Evolutionary conservation across 2,113 vertebrate genomes (phyloP).

Genomic region (Otolemur garnettii): DNA sequence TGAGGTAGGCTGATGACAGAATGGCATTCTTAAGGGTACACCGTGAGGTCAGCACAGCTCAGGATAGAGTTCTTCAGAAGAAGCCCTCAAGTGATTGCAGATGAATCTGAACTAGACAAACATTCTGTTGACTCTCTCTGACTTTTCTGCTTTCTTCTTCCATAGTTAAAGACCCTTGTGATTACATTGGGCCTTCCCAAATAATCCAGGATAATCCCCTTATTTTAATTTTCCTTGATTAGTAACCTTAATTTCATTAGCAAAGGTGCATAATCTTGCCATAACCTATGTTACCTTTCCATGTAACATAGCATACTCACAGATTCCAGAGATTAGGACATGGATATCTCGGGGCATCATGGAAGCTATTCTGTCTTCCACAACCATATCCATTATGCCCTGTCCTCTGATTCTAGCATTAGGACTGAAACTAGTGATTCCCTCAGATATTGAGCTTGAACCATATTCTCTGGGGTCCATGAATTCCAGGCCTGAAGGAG

Average conservation of each 20-base stretch:
- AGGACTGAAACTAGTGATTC: neutral
- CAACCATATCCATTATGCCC: neutral
- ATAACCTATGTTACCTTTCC: neutral
- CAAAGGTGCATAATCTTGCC: neutral
- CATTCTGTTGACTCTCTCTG: neutral
- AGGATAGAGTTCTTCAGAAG: neutral
- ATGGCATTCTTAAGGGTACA: neutral
- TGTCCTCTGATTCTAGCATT: conserved; percentile 4
- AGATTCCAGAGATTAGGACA: neutral
- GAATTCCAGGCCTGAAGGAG: neutral
- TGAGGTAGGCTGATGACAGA: neutral
- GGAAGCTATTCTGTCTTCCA: neutral
- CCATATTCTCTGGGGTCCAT: neutral
- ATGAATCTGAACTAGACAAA: neutral
- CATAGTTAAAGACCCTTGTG: neutral
- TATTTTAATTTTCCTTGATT: conserved; percentile 15
- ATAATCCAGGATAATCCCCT: neutral
- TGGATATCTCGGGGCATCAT: neutral
- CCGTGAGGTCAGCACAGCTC: neutral
- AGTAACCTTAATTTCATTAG: neutral
- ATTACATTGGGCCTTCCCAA: neutral
- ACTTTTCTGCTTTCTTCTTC: neutral
- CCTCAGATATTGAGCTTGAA: neutral
- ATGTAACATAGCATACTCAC: neutral
- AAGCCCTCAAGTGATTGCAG: neutral